Base-by-base conservation (phyloP, 1,140 invertebrate species). In the Onthophagus taurus region DNA sequence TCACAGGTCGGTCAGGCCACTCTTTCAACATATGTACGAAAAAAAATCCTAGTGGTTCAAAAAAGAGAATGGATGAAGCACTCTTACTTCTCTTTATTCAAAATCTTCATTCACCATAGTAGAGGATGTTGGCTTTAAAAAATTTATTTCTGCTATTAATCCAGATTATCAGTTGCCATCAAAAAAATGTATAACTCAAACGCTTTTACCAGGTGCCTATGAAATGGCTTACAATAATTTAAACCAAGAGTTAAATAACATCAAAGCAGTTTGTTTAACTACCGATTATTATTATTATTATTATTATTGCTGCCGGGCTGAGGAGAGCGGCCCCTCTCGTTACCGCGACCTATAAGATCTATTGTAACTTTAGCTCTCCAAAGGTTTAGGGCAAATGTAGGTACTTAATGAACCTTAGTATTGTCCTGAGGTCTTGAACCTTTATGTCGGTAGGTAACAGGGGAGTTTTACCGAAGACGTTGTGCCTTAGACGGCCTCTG, bases 51-150 rank as follows among this genome's bases (percentile, higher is more conserved):
- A 9, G 17, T 17, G 24, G 12, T 4, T 29, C 4, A 23, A 31
- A 24, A 23, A 42, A 13, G 23, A 30, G 14, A 42, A 13, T 36
- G 12, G 44, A 16, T 16, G 35, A 12, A 31, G 38, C 17, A n/a
- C 23, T 2, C 3, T 29, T 31, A 30, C 49, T 42, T 45, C 45
- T 49, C 51, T 44, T 52, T 9, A 52, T 30, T 17, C 14, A 37
- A 12, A 53, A 58, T 35, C 54, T 47, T 51, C 56, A 61, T 58
- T 60, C 44, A 44, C 49, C 5, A 41, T 60, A 13, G 53, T 60
- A 4, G 55, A 59, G 47, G 53, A 59, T 35, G 3, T 48, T 20
- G 54, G 51, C 4, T 61, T 61, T 47, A 43, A 38, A 34, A 17
- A 23, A 23, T 61, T 58, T 44, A 49, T 54, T 5, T 12, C 42